A percentile compares a stretch with the other conserved stretches of the same genome.
Evolutionary conservation across 2,113 vertebrate species (phyloP).

Genomic region (Myrmecobius fasciatus): DNA sequence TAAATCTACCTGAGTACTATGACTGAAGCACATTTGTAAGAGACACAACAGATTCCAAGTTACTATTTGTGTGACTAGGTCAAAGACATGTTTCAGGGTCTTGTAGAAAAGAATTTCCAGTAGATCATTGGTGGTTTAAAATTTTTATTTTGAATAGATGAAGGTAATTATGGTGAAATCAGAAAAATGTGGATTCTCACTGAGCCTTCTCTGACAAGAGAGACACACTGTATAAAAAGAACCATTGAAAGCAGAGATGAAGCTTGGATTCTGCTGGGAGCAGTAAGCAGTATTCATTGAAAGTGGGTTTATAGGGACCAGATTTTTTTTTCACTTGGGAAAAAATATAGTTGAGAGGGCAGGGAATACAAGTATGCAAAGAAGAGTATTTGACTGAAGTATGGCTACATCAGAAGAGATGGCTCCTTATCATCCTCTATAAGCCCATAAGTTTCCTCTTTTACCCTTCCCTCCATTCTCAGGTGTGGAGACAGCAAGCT

Average conservation of each 20-base stretch:
- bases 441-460: background rate
- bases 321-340: background rate
- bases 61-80: background rate
- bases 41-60: background rate
- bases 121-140: background rate
- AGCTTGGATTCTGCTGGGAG: background rate
- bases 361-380: background rate
- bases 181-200: background rate
- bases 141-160: accelerated
- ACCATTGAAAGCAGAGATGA: background rate
- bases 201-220: background rate
- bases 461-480: background rate
- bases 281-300: background rate
- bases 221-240: background rate
- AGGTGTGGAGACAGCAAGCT: background rate
- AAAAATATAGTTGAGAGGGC: accelerated
- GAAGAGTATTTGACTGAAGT: background rate
- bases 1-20: background rate
- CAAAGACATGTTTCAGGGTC: background rate
- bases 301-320: background rate
- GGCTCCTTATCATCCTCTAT: background rate
- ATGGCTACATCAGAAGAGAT: background rate
- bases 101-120: background rate
- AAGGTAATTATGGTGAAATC: accelerated
- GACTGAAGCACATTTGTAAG: background rate